A percentile compares a stretch with the other conserved stretches of the same genome.
Evolutionary conservation across 1,140 invertebrate species (phyloP).

Genomic region (Panonychus citri): DNA sequence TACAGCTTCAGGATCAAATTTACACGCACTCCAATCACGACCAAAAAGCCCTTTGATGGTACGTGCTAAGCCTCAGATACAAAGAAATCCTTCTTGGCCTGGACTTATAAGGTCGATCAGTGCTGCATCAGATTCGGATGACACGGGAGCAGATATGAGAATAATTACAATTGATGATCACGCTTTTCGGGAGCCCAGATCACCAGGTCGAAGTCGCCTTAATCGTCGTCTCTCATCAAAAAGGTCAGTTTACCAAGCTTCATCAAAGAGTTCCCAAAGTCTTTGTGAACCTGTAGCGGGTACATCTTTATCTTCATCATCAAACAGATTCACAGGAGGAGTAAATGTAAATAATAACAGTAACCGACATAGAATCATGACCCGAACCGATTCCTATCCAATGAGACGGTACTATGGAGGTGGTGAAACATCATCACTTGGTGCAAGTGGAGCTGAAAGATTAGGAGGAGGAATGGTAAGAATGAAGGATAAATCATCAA

Average conservation of each 20-base stretch:
- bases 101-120: neutral
- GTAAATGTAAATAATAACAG: neutral
- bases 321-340: neutral
- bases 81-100: slow-evolving; percentile 4
- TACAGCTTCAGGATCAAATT: too few relatives aligned
- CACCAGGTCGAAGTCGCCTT: neutral
- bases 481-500: neutral
- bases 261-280: neutral
- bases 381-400: neutral
- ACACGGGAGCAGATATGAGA: neutral
- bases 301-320: neutral
- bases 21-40: neutral
- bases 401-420: neutral
- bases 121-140: slow-evolving; percentile 1
- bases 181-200: neutral
- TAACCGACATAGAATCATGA: neutral
- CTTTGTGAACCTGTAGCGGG: neutral
- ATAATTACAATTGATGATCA: neutral
- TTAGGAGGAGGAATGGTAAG: neutral
- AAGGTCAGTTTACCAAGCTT: neutral
- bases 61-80: neutral
- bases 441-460: neutral
- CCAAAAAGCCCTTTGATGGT: too few relatives aligned
- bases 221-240: neutral
- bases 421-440: neutral